Conservation (phyloP, 1,140 invertebrate species). For the Procambarus virginalis region DNA sequence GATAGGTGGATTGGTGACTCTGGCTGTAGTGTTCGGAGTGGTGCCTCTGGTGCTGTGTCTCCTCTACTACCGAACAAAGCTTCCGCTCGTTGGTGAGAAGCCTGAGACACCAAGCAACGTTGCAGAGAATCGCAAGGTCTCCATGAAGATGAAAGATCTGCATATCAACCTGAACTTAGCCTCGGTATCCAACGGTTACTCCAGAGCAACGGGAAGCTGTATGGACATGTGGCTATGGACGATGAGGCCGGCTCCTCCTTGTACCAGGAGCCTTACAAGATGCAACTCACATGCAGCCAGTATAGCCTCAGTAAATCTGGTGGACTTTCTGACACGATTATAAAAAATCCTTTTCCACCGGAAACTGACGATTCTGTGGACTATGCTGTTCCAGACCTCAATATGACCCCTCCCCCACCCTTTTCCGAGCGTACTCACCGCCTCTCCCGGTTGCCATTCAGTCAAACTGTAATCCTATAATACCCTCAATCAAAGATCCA, state of each 20-base stretch:
- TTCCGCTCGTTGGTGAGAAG: slow-evolving; percentile 23
- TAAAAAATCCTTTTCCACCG: slow-evolving; percentile 73
- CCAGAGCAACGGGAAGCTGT: slow-evolving; percentile 77
- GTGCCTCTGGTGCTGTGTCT: slow-evolving; percentile 46
- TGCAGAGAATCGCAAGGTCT: slow-evolving; percentile 56
- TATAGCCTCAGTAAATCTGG: slow-evolving; percentile 72
- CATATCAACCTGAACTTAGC: slow-evolving; percentile 71
- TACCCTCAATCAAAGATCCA: background rate
- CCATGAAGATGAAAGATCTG: slow-evolving; percentile 73
- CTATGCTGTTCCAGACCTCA: slow-evolving; percentile 67
- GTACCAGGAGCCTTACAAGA: slow-evolving; percentile 74
- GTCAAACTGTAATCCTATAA: slow-evolving; percentile 57
- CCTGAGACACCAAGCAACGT: background rate
- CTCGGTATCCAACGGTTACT: slow-evolving; percentile 62
- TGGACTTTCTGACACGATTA: slow-evolving; percentile 78
- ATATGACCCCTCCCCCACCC: slow-evolving; percentile 78
- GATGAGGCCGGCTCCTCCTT: slow-evolving; percentile 75
- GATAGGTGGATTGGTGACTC: slow-evolving; percentile 48
- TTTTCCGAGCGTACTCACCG: slow-evolving; percentile 76
- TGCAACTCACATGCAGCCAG: slow-evolving; percentile 68
- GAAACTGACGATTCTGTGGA: slow-evolving; percentile 69
- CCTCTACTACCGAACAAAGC: slow-evolving; percentile 55
- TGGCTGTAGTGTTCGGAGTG: slow-evolving; percentile 49
- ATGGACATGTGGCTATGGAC: slow-evolving; percentile 77
- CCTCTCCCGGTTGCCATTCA: slow-evolving; percentile 70